Conservation (phyloP, 2,113 vertebrate genomes). For the human region DNA sequence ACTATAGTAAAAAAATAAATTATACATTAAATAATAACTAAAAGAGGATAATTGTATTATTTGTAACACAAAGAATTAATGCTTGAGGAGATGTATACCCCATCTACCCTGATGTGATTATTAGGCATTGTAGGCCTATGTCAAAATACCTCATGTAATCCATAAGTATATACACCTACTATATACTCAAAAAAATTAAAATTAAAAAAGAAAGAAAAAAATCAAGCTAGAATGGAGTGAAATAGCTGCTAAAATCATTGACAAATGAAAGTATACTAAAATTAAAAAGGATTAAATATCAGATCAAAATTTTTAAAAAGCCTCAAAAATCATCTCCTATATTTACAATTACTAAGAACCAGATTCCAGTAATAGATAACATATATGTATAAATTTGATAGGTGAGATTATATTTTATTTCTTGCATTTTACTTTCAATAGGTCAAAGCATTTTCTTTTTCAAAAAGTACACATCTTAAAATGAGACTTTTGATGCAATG, state of each 20-base stretch:
- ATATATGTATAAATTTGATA: not conserved
- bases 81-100: too few relatives aligned
- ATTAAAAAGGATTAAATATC: not conserved
- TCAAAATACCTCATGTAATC: too few relatives aligned
- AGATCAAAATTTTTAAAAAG: not conserved
- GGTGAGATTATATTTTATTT: not conserved
- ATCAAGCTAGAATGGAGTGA: not conserved
- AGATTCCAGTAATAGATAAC: not conserved
- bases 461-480: not conserved
- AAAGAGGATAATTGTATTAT: too few relatives aligned
- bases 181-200: too few relatives aligned
- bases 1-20: too few relatives aligned
- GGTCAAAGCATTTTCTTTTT: not conserved
- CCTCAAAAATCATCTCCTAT: not conserved
- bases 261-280: not conserved
- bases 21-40: too few relatives aligned
- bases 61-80: too few relatives aligned
- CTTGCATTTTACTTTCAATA: not conserved
- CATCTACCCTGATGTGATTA: too few relatives aligned
- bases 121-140: too few relatives aligned
- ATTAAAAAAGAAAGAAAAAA: not conserved
- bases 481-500: not conserved
- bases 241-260: not conserved
- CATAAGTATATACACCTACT: too few relatives aligned
- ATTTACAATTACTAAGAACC: not conserved